Percentiles rank a stretch among this genome's conserved stretches.
Evolutionary conservation across 53 echinoderm and acorn worm genomes (phyloP).

Genomic region (Holothuria scabra): DNA sequence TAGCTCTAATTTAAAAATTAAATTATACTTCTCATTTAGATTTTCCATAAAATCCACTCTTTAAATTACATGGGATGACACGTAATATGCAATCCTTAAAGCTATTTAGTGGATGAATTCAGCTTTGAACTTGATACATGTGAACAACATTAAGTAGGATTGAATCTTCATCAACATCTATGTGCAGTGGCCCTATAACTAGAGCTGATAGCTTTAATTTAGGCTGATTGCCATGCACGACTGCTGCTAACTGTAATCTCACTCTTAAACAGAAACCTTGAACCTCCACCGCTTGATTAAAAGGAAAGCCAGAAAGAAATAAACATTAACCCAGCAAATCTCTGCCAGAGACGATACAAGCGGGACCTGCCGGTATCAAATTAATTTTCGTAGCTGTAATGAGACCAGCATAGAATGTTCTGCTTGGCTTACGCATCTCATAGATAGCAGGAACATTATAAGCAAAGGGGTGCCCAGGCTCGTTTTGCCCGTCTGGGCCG

Average conservation of each 20-base stretch:
- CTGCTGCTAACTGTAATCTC: constrained; percentile 2
- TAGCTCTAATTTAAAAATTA: too few species aligned
- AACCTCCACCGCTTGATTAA: constrained; percentile 48
- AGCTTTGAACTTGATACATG: not conserved
- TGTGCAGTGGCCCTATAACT: not conserved
- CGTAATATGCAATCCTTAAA: too few species aligned
- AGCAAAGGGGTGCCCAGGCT: constrained; percentile 48
- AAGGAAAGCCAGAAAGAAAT: constrained; percentile 39
- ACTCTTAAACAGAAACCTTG: constrained; percentile 32
- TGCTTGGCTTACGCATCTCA: constrained; percentile 38
- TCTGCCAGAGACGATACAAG: constrained; percentile 42
- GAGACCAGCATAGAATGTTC: constrained; percentile 40
- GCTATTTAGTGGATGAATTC: not conserved
- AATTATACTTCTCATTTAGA: too few species aligned
- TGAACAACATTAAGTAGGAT: not conserved
- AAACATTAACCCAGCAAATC: constrained; percentile 52
- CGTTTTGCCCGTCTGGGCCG: constrained; percentile 37
- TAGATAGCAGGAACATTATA: constrained; percentile 39
- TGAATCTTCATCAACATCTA: constrained; percentile 3
- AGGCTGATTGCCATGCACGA: constrained; percentile 34
- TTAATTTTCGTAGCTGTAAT: constrained; percentile 34
- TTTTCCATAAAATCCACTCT: too few species aligned
- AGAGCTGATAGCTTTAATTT: constrained; percentile 27
- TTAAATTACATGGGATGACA: too few species aligned
- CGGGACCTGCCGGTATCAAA: constrained; percentile 49